A percentile compares a stretch with the other conserved stretches of the same genome.
Conservation (phyloP, 2,113 vertebrate genomes). For the Camelus dromedarius region DNA sequence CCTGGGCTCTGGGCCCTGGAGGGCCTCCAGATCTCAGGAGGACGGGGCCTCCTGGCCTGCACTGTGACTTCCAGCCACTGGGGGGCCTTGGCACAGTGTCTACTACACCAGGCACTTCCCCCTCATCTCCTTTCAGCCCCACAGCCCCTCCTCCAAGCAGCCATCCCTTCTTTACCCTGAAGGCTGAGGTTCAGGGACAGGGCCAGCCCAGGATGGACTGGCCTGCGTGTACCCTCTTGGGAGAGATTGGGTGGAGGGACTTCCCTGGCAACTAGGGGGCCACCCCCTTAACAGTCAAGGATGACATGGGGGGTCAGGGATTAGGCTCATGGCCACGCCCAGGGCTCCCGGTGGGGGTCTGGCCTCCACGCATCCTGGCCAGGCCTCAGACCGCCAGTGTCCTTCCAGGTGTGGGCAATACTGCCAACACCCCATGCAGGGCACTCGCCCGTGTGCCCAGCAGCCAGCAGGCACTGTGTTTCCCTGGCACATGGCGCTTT, state of each 20-base stretch:
- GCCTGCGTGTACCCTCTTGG: accelerated
- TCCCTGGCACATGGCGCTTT: accelerated
- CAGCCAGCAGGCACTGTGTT: too few species aligned
- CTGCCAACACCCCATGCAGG: accelerated
- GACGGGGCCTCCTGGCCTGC: neutral
- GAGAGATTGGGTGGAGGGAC: neutral
- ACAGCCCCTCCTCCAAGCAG: too few species aligned
- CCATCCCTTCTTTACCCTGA: accelerated
- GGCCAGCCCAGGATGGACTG: neutral
- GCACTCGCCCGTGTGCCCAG: neutral
- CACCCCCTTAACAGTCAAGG: neutral
- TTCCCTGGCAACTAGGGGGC: neutral
- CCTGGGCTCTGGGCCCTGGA: neutral
- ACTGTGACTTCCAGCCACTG: neutral
- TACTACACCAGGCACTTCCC: neutral
- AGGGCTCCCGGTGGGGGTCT: neutral
- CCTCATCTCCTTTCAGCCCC: neutral
- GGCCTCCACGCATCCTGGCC: accelerated
- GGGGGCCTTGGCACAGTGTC: accelerated
- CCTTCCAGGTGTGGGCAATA: accelerated
- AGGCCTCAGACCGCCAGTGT: neutral
- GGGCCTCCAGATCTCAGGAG: neutral
- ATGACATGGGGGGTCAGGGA: accelerated
- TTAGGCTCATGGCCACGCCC: accelerated
- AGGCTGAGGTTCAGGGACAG: neutral